Base-by-base conservation (phyloP, 2,797 vertebrate genomes). In the Lepidocolaptes lacrymiger region DNA sequence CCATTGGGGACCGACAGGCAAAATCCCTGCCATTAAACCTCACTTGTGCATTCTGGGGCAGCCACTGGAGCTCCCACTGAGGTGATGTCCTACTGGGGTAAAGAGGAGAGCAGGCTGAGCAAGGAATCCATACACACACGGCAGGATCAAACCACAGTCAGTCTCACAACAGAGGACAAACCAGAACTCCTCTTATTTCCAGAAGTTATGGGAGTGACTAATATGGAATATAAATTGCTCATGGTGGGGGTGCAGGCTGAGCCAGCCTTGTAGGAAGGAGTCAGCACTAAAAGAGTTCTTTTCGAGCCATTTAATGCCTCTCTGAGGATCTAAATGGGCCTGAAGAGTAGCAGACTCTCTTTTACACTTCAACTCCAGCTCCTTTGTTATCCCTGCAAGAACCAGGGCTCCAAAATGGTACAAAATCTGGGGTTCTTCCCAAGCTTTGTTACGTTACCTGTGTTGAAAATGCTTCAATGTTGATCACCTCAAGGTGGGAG, bases 391-490 rank as follows among this genome's bases (percentile, higher is more conserved):
- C 69, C 23, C 34, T 43, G 17, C 24, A 75, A 88, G 62, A 85
- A 43, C 11, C 48, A 89, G 19, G 49, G 32, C 82, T 77, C 20
- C 41, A 54, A 54, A 74, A 62, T 0, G 11, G 71, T 18, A 58
- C 22, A 37, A 72, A 26, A 88, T 23, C 4, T 23, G 39, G 19
- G 43, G 22, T 5, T 36, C 8, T n/a, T 32, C 11, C n/a, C 56
- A n/a, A 46, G 34, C 76, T 69, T 92, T 39, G 69, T 94, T 26
- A 62, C 24, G 2, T 96, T 98, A 99, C 98, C 98, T 99, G 98
- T 26, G 97, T 97, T 67, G 98, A 99, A 90, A 98, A 97, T 0
- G 98, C 98, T 91, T 98, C 98, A 92, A 98, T 22, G 68, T 96
- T 95, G 97, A 99, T 96, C 85, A 97, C 94, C 82, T 98, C 97